phyloP scores from a whole-genome alignment of 2,888 invertebrate genomes.

The Rotaria macrura region DNA sequence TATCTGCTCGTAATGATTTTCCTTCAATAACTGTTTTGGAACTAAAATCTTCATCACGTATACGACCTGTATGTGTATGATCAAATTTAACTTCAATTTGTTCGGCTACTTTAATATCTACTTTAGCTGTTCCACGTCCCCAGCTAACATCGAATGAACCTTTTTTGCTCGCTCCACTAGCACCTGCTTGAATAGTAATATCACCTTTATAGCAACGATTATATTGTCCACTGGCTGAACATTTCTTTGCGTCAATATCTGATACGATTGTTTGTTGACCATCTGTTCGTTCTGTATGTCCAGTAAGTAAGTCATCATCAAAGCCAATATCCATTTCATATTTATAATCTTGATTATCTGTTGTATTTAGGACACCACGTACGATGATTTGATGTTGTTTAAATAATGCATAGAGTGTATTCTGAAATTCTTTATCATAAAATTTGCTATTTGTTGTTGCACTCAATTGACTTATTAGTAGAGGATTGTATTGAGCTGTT shows the following conservation, averaged over 20 bases:
- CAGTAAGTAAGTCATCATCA: neutral
- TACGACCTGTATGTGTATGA: neutral
- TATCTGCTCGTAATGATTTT: neutral
- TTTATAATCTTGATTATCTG: neutral
- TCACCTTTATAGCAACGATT: neutral
- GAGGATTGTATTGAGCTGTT: neutral
- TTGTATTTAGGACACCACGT: neutral
- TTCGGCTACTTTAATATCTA: neutral
- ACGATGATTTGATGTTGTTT: neutral
- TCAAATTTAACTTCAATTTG: neutral
- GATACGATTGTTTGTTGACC: neutral
- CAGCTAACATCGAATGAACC: neutral
- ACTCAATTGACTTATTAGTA: neutral
- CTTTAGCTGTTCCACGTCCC: neutral
- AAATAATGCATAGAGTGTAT: neutral
- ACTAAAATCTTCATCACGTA: neutral
- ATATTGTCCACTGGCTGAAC: neutral
- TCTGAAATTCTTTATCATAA: conserved; percentile 1
- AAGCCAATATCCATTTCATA: neutral
- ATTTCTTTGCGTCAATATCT: neutral
- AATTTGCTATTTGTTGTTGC: too few species aligned
- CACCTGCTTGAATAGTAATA: neutral
- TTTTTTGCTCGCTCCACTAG: neutral
- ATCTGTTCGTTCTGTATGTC: conserved; percentile 7
- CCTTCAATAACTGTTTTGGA: neutral